These are phyloP conservation scores for Drosophila macrospina DNA, from an alignment of 2,888 invertebrate genomes.

Conservation along the genomic window DNA sequence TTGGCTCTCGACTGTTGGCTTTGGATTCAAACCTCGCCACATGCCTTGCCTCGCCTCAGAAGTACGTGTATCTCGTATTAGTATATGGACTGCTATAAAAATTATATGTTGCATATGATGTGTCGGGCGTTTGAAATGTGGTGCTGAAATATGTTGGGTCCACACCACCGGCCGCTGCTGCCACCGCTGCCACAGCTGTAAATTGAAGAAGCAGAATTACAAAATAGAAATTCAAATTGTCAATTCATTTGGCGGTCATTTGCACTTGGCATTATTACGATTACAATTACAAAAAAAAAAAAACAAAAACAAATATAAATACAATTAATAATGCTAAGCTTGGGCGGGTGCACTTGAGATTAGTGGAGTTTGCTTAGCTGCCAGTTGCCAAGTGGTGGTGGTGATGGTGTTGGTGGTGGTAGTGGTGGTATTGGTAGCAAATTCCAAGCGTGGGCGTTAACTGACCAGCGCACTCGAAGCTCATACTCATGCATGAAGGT, in stretches of 20 bases:
- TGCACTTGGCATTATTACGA: constrained; percentile 34
- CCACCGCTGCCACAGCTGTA: constrained; percentile 61
- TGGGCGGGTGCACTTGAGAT: constrained; percentile 65
- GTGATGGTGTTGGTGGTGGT: constrained; percentile 19
- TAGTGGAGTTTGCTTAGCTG: constrained; percentile 51
- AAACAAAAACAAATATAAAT: constrained; percentile 14
- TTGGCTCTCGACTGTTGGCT: constrained; percentile 11
- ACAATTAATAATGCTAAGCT: constrained; percentile 53
- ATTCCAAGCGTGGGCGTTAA: constrained; percentile 76
- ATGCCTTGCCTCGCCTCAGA: constrained; percentile 47
- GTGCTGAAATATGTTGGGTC: constrained; percentile 71
- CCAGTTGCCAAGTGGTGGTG: constrained; percentile 41
- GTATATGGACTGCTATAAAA: constrained; percentile 79
- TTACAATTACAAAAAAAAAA: constrained; percentile 31
- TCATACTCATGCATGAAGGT: constrained; percentile 45
- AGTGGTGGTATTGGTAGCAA: constrained; percentile 15
- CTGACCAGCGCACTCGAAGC: constrained; percentile 50
- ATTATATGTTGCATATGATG: constrained; percentile 80
- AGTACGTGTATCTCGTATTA: constrained; percentile 73
- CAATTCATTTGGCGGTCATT: constrained; percentile 48
- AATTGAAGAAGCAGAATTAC: constrained; percentile 10
- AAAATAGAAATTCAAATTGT: constrained; percentile 29
- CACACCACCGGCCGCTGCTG: constrained; percentile 58
- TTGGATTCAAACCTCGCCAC: not conserved
- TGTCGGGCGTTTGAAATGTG: constrained; percentile 73